Evolutionary conservation across 2,888 invertebrate species (phyloP).

Genomic region (Netelia fuscicornis): DNA sequence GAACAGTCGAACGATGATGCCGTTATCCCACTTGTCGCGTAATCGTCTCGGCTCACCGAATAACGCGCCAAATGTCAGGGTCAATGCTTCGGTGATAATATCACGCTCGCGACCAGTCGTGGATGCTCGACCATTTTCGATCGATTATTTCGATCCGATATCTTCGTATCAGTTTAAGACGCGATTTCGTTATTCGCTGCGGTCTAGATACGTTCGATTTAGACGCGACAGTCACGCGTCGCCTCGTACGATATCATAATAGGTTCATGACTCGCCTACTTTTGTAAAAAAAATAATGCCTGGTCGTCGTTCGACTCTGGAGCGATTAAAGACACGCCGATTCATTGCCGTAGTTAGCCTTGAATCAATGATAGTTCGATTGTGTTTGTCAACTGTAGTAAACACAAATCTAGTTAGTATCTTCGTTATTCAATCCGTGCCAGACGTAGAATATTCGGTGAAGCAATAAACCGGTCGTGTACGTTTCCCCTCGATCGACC

Average conservation of each 20-base stretch:
- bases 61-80: conserved; percentile 31
- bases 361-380: too few relatives aligned
- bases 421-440: too few relatives aligned
- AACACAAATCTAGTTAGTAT: too few relatives aligned
- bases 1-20: conserved; percentile 13
- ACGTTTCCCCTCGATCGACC: too few relatives aligned
- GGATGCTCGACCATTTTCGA: background rate
- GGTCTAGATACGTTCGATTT: background rate
- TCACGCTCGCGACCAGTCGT: background rate
- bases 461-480: too few relatives aligned
- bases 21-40: background rate
- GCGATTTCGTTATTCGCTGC: background rate
- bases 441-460: too few relatives aligned
- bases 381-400: too few relatives aligned
- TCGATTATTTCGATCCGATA: background rate
- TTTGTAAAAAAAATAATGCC: background rate
- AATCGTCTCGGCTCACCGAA: conserved; percentile 4
- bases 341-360: too few relatives aligned
- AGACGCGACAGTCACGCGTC: background rate
- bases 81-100: conserved; percentile 26
- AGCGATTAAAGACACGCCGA: background rate
- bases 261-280: background rate
- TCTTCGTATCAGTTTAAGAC: background rate
- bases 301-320: background rate
- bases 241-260: background rate